A percentile compares a stretch with the other conserved stretches of the same genome.
Conservation (phyloP, 2,113 vertebrate species). For the Psettodes erumei region DNA sequence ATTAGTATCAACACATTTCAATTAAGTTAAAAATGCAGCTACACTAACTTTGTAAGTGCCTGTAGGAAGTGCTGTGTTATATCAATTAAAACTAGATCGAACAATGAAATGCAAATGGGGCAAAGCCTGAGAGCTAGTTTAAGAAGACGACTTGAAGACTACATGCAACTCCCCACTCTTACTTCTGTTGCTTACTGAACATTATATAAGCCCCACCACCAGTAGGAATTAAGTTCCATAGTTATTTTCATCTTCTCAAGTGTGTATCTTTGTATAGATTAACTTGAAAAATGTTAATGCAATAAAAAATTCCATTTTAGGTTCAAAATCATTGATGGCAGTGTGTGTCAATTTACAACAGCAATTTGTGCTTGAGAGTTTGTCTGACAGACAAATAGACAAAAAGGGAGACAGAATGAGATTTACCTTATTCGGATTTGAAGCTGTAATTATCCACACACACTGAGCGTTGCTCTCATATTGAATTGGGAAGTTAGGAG, state of each 20-base stretch:
- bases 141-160: conserved; percentile 15
- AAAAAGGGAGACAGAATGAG: not conserved
- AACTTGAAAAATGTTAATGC: not conserved
- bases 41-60: conserved; percentile 34
- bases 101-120: conserved; percentile 36
- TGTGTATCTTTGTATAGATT: not conserved
- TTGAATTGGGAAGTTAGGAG: conserved; percentile 86
- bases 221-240: conserved; percentile 15
- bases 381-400: not conserved
- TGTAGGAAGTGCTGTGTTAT: conserved; percentile 27
- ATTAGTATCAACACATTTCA: conserved; percentile 45
- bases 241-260: conserved; percentile 7
- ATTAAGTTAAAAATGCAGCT: conserved; percentile 35
- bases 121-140: conserved; percentile 16
- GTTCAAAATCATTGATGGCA: not conserved
- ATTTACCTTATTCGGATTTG: conserved; percentile 85
- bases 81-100: conserved; percentile 35
- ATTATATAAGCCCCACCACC: conserved; percentile 44
- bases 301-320: not conserved
- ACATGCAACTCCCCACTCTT: conserved; percentile 4
- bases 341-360: not conserved
- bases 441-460: conserved; percentile 87
- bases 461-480: conserved; percentile 88
- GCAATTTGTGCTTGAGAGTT: not conserved
- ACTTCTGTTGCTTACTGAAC: conserved; percentile 35